Conservation (phyloP, 1,140 invertebrate species). For the Bombus terrestris region DNA sequence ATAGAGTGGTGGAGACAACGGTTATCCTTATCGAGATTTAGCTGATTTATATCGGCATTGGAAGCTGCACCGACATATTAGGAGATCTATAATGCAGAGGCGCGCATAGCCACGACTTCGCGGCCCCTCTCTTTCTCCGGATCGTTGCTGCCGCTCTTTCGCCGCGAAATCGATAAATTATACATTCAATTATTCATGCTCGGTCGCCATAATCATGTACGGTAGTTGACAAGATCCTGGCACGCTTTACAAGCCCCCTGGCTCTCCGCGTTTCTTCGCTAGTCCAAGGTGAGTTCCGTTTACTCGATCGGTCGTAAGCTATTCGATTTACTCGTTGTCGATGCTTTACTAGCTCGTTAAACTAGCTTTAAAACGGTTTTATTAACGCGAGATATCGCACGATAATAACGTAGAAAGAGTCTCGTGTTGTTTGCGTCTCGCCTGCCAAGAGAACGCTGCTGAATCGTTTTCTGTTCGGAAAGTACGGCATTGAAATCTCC, state of each 20-base stretch:
- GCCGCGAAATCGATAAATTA: constrained; percentile 76
- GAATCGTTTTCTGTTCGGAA: not conserved
- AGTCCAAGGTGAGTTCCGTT: constrained; percentile 50
- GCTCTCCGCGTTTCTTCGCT: constrained; percentile 49
- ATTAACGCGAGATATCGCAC: not conserved
- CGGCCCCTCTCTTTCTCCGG: not conserved
- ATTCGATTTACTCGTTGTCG: constrained; percentile 33
- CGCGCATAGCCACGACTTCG: constrained; percentile 28
- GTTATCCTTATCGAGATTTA: constrained; percentile 70
- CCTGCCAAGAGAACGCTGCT: not conserved
- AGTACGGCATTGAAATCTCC: constrained; percentile 39
- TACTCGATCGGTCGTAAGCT: constrained; percentile 44
- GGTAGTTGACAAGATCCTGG: constrained; percentile 78
- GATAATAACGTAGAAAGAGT: not conserved
- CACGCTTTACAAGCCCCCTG: constrained; percentile 65
- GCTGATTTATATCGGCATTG: constrained; percentile 68
- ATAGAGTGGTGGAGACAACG: constrained; percentile 47
- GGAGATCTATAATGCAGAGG: constrained; percentile 55
- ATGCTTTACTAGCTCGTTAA: not conserved
- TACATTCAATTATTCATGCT: constrained; percentile 78
- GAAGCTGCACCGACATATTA: constrained; percentile 70
- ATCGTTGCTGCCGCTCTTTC: constrained; percentile 49
- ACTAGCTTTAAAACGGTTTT: not conserved
- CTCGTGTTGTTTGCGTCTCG: too few relatives aligned
- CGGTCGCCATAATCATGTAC: constrained; percentile 75